A percentile compares a stretch with the other conserved stretches of the same genome.
These are phyloP conservation scores for Leptobrachium leishanense DNA, from an alignment of 2,113 vertebrate species.

Conservation along the genomic window DNA sequence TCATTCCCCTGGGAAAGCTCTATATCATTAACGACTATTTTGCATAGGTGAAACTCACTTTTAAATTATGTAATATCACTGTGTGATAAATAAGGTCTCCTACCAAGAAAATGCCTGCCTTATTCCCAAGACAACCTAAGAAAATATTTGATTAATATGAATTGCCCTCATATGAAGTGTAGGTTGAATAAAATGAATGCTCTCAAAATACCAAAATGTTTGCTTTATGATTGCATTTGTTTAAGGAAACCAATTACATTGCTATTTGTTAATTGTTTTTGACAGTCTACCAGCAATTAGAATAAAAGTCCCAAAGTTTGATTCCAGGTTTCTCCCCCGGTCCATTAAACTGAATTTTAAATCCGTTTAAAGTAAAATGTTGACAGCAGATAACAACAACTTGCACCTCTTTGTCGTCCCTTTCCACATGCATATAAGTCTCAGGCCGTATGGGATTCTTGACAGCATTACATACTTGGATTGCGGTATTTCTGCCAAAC, in stretches of 20 bases:
- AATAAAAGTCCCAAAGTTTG: conserved; percentile 7
- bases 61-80: conserved; percentile 27
- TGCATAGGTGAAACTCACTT: background rate
- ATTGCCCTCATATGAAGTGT: conserved; percentile 25
- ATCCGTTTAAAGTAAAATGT: background rate
- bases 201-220: conserved; percentile 26
- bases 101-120: conserved; percentile 25
- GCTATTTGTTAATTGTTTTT: conserved; percentile 29
- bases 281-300: conserved; percentile 6
- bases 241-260: conserved; percentile 39
- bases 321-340: background rate
- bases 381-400: background rate
- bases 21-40: background rate
- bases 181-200: conserved; percentile 31
- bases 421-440: background rate
- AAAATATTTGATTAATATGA: conserved; percentile 43
- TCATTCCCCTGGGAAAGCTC: background rate
- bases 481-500: background rate
- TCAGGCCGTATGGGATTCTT: background rate
- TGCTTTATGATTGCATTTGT: conserved; percentile 43
- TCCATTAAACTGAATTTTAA: background rate
- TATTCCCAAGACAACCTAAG: conserved; percentile 29
- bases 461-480: background rate
- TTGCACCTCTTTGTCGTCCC: background rate
- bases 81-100: conserved; percentile 29